These are phyloP conservation scores for Sebastes taczanowskii DNA, from an alignment of 2,797 vertebrate species.

Conservation along the genomic window DNA sequence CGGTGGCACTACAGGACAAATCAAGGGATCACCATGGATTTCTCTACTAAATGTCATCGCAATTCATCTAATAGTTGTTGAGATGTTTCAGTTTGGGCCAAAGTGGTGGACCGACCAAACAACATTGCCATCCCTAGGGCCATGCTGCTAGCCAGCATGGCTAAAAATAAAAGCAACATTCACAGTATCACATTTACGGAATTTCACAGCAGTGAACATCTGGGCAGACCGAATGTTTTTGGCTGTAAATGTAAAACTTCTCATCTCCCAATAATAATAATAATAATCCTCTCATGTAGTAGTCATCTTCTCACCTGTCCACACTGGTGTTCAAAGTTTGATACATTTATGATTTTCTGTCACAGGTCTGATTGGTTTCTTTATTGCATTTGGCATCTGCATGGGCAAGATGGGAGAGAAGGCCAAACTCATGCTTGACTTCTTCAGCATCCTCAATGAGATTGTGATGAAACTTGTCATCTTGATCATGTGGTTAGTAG, in stretches of 20 bases:
- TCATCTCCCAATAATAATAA: constrained; percentile 3
- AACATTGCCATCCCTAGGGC: background rate
- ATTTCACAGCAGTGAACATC: background rate
- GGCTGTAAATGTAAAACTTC: constrained; percentile 15
- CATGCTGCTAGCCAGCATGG: background rate
- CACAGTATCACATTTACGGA: background rate
- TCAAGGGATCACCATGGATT: background rate
- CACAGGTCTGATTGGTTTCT: constrained; percentile 98
- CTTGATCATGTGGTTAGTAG: constrained; percentile 99
- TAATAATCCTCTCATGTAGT: background rate
- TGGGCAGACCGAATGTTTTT: background rate
- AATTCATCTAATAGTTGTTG: background rate
- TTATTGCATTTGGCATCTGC: constrained; percentile 98
- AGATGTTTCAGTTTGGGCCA: background rate
- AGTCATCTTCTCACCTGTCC: constrained; percentile 34
- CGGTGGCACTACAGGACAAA: background rate
- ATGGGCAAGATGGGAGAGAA: constrained; percentile 99
- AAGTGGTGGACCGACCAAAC: background rate
- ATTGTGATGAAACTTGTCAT: constrained; percentile 99
- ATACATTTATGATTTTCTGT: constrained; percentile 59
- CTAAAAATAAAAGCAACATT: background rate
- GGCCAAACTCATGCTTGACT: constrained; percentile 98
- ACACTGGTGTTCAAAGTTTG: constrained; percentile 29
- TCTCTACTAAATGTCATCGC: background rate
- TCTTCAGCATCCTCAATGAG: constrained; percentile 99